These are phyloP conservation scores for Bombus balteatus DNA, from an alignment of 1,140 invertebrate species.

Conservation along the genomic window DNA sequence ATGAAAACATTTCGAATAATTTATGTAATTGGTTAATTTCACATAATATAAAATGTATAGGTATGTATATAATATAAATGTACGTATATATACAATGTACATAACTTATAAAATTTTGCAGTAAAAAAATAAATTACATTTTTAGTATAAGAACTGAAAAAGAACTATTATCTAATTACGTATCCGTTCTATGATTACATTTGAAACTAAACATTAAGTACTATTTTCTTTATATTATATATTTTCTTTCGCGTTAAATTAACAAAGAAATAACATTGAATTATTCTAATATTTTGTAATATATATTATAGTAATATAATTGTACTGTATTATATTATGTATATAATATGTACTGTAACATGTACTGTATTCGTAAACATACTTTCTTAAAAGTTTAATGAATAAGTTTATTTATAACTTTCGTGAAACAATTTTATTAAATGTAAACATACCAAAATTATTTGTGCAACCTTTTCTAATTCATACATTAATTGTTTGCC, in stretches of 20 bases:
- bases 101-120: background rate
- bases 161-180: background rate
- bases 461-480: constrained; percentile 87
- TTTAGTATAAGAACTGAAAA: background rate
- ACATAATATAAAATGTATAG: background rate
- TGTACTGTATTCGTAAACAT: background rate
- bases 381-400: background rate
- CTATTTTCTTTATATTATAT: constrained; percentile 9
- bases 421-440: background rate
- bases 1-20: background rate
- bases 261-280: background rate
- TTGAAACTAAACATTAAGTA: constrained; percentile 22
- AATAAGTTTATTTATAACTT: constrained; percentile 31
- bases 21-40: background rate
- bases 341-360: no score
- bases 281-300: no score
- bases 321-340: no score
- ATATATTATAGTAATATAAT: background rate
- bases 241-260: constrained; percentile 28
- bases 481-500: constrained; percentile 83
- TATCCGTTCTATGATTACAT: background rate
- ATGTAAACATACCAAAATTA: constrained; percentile 85
- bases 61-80: background rate
- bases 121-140: background rate
- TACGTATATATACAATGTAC: no score